Base-by-base conservation (phyloP, 2,113 vertebrate genomes). In the Uropsilus gracilis region DNA sequence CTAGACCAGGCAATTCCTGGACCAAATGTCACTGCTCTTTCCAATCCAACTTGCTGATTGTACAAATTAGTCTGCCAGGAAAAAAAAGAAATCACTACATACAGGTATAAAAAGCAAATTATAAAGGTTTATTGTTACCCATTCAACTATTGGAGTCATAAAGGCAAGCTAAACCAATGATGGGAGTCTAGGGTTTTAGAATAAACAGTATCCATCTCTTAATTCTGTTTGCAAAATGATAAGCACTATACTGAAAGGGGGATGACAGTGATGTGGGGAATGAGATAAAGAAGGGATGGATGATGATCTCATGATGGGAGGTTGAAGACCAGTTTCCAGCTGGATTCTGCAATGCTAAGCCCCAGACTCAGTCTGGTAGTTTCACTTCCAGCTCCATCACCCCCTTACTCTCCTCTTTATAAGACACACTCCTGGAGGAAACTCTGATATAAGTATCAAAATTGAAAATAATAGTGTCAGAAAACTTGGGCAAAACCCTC, bases 271-370 rank as follows among this genome's bases (percentile, higher is more conserved):
- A 1, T 1, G 30, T 64, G 26, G 12, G 28, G 37, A 6, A 28
- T 13, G 10, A 14, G 3, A 8, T 1, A 48, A 63, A 17, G 5
- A 44, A 13, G 37, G 63, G 44, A 26, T 11, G 39, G 50, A 6
- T 0, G 8, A 32, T 2, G 10, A 8, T 55, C 32, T 66, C 48
- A 0, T 9, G 12, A n/a, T 3, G 1, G 59, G 22, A n/a, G n/a
- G n/a, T 24, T 24, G 24, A 32, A 85, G 81, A 24, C 9, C 10
- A 6, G 20, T 37, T 80, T 61, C 39, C 32, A 46, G 76, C 73
- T 13, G 28, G 81, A 44, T n/a, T n/a, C 34, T 66, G 37, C 48
- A 22, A 0, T 14, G 37, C n/a, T 10, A 8, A 76, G 53, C 18
- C 9, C 28, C 1, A 10, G 76, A 26, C 48, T 78, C 48, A 37